Conservation (phyloP, 2,888 invertebrate genomes). For the Cacoxenus indagator region DNA sequence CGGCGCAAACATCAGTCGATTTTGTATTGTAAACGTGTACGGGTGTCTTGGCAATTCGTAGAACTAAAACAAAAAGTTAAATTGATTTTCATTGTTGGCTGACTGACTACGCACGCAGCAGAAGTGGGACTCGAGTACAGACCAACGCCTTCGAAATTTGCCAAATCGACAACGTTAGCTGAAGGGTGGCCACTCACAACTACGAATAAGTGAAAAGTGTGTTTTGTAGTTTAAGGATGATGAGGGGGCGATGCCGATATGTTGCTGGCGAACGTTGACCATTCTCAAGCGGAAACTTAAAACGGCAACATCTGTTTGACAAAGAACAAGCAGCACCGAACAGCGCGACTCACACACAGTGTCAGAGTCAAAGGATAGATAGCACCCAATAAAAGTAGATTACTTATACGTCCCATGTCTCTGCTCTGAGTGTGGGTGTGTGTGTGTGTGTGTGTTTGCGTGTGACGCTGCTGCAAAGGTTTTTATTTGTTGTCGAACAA, state of each 20-base stretch:
- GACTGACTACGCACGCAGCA: constrained; percentile 10
- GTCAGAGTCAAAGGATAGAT: neutral
- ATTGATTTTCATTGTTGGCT: constrained; percentile 23
- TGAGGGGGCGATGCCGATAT: neutral
- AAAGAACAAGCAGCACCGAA: neutral
- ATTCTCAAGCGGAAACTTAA: constrained; percentile 21
- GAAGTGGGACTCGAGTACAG: neutral
- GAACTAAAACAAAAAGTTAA: constrained; percentile 21
- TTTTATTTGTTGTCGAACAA: constrained; percentile 13
- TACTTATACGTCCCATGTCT: constrained; percentile 9
- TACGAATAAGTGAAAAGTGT: neutral
- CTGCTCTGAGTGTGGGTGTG: neutral
- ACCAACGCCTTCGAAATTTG: constrained; percentile 19
- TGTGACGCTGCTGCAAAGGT: neutral
- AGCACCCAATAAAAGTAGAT: constrained; percentile 19
- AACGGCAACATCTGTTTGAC: constrained; percentile 22
- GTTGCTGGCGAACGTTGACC: constrained; percentile 2
- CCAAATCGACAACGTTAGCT: neutral
- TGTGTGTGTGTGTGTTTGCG: neutral
- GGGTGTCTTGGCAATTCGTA: neutral
- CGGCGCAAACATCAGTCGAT: too few relatives aligned
- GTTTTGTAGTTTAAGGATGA: neutral
- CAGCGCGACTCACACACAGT: neutral
- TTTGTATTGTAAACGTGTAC: neutral
- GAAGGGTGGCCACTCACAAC: neutral